Evolutionary conservation across 2,888 invertebrate species (phyloP), one percentile per base, ranked within the genome.

Genomic region (Tridacna gigas): DNA sequence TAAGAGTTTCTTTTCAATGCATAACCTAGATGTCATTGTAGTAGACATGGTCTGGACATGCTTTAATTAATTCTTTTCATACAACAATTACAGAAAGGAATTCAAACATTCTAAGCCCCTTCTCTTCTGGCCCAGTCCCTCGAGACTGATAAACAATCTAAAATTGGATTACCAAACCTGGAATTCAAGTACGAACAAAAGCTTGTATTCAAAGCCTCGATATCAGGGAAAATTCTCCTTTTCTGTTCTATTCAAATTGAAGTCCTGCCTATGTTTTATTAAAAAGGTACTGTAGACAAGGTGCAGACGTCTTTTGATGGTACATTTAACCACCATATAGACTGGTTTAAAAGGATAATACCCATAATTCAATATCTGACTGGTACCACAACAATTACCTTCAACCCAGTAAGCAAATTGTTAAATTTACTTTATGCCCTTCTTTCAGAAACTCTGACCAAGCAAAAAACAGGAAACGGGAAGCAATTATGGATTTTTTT

Each of bases 21-120:
- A 71, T 51, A 26, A 48, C 20, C 48, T 22, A 71, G 71, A 71
- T 71, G 71, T 71, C 71, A 71, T 71, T 71, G 22, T 25, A 51
- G 71, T 71, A 71, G 71, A 71, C 71, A 51, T 25, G 51, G 51
- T 71, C 48, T 51, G 51, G 48, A 71, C 71, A 71, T 71, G 22
- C 71, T 71, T 71, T 71, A 71, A 71, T 71, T 71, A 71, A 71
- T 71, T 71, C 71, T 51, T 71, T 71, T 71, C 51, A 71, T 51
- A 18, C 48, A 45, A 22, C 71, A 15, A 71, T 71, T 71, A 71
- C 71, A 71, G 51, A 71, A 51, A 51, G 71, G 51, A 71, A 25
- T 18, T 20, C 22, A 22, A 22, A 22, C 51, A 71, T 71, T 71
- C 47, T 71, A 71, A 71, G 28, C 71, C 71, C 69, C 47, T 25